Evolutionary conservation across 2,797 vertebrate genomes (phyloP), one percentile per base, ranked within the genome.

Genomic region (Amniataba percoides): DNA sequence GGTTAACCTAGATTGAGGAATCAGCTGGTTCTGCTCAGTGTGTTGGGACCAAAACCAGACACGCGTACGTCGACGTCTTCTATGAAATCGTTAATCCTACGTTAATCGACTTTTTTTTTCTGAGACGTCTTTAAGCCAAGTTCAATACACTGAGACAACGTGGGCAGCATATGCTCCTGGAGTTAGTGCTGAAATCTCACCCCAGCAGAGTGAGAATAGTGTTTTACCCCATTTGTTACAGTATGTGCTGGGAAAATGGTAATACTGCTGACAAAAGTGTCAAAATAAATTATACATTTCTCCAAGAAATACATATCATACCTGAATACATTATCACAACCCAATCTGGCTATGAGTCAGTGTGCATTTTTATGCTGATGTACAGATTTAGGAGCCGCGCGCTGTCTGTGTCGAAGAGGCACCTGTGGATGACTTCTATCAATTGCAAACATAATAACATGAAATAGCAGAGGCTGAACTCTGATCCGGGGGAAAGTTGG

Each of bases 241-340:
- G 68, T 65, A 19, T 86, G 81, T 81, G 72, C 80, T 53, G 71
- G 84, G 78, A 90, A 31, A 91, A 91, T 87, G 78, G 77, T 87
- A 88, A 90, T 85, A 77, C 84, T 68, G 80, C 88, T 80, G 86
- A 77, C 82, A 89, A 89, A 86, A 87, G 89, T 91, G 88, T 89
- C 89, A 92, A 89, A 88, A 93, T 91, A 88, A 88, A 90, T 91
- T 88, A 86, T 92, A 78, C 75, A 82, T 88, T 87, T 85, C 81
- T 71, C 71, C 53, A 73, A 85, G 82, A 91, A 90, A 89, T 88
- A 90, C 85, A 92, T 89, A 91, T 88, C 85, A 89, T 89, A 89
- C 72, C 88, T 87, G 92, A 93, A 95, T 94, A 90, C 87, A 93
- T 94, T 93, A 93, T 89, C 80, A 80, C 87, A 84, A 85, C 85